phyloP scores from a whole-genome alignment of 2,113 vertebrate genomes.

The Sinocyclocheilus maitianheensis region DNA sequence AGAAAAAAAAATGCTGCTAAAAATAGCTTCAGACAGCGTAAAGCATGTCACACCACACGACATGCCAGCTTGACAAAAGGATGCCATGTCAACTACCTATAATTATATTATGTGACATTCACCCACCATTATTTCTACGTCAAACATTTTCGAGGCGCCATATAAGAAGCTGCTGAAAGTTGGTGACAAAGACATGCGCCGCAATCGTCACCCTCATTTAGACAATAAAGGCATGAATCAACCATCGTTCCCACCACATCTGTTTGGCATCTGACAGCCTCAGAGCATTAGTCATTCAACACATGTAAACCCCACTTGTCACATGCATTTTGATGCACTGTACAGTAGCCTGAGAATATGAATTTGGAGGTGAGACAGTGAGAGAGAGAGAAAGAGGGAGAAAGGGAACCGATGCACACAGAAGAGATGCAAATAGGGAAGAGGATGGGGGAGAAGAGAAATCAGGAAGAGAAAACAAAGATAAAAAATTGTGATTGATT shows the following conservation, averaged over 20 bases:
- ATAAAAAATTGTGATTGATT: background rate
- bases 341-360: constrained; percentile 29
- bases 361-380: constrained; percentile 34
- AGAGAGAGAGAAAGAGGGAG: background rate
- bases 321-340: constrained; percentile 60
- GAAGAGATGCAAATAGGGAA: background rate
- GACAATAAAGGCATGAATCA: constrained; percentile 37
- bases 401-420: background rate
- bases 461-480: constrained; percentile 43
- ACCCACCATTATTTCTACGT: constrained; percentile 7
- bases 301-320: constrained; percentile 59
- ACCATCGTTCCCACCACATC: constrained; percentile 14
- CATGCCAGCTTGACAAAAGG: background rate
- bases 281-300: constrained; percentile 60
- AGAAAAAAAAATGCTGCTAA: background rate
- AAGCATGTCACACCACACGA: background rate
- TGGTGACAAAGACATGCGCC: constrained; percentile 10
- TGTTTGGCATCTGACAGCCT: constrained; percentile 34
- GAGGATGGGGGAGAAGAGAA: constrained; percentile 7
- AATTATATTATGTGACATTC: constrained; percentile 18
- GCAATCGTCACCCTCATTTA: constrained; percentile 30
- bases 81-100: background rate
- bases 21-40: background rate
- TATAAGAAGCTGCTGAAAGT: background rate
- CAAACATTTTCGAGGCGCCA: background rate